These are phyloP conservation scores for Butorides virescens DNA, from an alignment of 2,113 vertebrate species.

Conservation along the genomic window DNA sequence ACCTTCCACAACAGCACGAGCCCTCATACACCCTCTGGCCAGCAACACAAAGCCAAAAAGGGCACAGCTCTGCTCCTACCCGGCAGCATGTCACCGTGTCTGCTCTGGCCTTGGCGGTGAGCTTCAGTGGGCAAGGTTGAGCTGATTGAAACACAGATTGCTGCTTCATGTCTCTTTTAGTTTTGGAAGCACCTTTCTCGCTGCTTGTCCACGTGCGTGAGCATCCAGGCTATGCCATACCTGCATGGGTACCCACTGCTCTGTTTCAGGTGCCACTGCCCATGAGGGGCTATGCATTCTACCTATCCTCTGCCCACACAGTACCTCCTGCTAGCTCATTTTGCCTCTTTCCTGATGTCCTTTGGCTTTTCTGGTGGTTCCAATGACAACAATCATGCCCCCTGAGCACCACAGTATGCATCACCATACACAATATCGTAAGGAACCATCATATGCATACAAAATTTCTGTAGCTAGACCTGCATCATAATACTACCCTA, in stretches of 20 bases:
- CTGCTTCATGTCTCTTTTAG: not conserved
- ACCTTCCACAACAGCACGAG: not conserved
- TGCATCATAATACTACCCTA: not conserved
- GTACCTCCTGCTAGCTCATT: not conserved
- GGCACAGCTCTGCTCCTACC: not conserved
- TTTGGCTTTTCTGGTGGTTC: not conserved
- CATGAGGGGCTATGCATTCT: not conserved
- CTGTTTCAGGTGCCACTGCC: not conserved
- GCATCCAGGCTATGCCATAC: not conserved
- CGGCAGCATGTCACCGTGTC: rapidly evolving
- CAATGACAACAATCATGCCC: not conserved
- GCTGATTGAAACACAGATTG: not conserved
- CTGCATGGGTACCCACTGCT: not conserved
- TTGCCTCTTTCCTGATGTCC: not conserved
- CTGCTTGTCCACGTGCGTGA: not conserved
- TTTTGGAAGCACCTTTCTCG: not conserved
- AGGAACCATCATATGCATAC: not conserved
- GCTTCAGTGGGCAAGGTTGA: not conserved
- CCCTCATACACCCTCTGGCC: not conserved
- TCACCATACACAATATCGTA: not conserved
- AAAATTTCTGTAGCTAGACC: not conserved
- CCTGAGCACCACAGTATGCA: not conserved
- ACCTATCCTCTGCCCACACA: not conserved
- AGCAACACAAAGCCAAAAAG: not conserved
- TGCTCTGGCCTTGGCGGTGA: not conserved